Evolutionary conservation across 2,113 vertebrate genomes (phyloP), one percentile per base, ranked within the genome.

Genomic region (Pelusios castaneus): DNA sequence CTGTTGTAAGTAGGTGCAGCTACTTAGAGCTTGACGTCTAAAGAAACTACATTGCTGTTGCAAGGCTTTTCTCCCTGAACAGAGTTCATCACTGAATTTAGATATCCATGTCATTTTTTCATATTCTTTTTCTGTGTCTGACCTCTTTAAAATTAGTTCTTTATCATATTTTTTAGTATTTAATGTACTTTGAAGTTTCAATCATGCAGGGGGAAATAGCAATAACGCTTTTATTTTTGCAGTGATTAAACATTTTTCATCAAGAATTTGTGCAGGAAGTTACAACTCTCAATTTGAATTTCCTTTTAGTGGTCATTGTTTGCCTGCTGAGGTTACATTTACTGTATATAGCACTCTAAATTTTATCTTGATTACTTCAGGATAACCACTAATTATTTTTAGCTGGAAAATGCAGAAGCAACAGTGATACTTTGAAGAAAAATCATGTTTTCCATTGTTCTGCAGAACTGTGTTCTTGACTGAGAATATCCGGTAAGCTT

Each of bases 301-400:
- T 56, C 11, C 2, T 47, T 51, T 51, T 79, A 77, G 41, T 79
- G 22, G 31, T 84, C 43, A 38, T 58, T 6, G 19, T 24, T 3
- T 70, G 29, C 8, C 0, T 4, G 9, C 25, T 11, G 1, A 87
- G 9, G 5, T 29, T 52, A 0, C 41, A 67, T 3, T 0, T 84
- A 91, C 80, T 85, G 9, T 85, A 81, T 67, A 55, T 87, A 79
- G 38, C 34, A 3, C 17, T 52, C 22, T 52, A 1, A 8, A 41
- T 70, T 94, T 85, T 3, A 73, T 73, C 80, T 79, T 24, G 93
- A 70, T 82, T 87, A 8, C 25, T 19, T 87, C 8, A 83, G 78
- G 13, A n/a, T 87, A 58, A 91, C 38, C 10, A 70, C 3, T 58
- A 17, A 8, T 49, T 0, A 1, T 24, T 77, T 95, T 24, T 34